Conservation (phyloP, 2,797 vertebrate species). For the Hoplostethus atlanticus region DNA sequence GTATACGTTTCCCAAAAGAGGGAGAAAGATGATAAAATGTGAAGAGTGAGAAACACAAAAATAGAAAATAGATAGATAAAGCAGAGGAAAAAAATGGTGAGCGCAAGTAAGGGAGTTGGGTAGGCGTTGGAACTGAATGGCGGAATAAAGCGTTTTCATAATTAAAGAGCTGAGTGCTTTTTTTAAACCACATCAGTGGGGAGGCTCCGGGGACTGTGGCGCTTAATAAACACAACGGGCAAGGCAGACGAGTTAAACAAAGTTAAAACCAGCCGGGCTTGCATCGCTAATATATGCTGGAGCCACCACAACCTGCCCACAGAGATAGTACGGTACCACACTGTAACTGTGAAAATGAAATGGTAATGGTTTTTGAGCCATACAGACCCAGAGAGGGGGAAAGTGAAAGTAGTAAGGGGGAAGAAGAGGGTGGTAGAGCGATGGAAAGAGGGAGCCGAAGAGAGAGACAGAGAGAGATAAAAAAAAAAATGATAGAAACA, state of each 20-base stretch:
- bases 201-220: neutral
- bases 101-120: neutral
- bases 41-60: neutral
- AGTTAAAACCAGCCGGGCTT: neutral
- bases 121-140: neutral
- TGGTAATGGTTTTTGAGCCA: neutral
- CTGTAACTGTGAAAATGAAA: neutral
- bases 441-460: neutral
- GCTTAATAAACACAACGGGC: neutral
- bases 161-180: slow-evolving; percentile 1
- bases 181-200: neutral
- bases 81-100: neutral
- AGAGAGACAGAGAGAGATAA: neutral
- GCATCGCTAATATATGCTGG: neutral
- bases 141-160: neutral
- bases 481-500: neutral
- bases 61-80: too few relatives aligned
- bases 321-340: neutral
- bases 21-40: neutral
- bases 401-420: neutral
- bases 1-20: neutral
- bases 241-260: neutral
- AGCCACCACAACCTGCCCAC: neutral
- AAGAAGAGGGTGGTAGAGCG: neutral
- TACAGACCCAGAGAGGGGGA: neutral